phyloP scores from a whole-genome alignment of 2,888 invertebrate genomes.

The Muschampia plurimacula region DNA sequence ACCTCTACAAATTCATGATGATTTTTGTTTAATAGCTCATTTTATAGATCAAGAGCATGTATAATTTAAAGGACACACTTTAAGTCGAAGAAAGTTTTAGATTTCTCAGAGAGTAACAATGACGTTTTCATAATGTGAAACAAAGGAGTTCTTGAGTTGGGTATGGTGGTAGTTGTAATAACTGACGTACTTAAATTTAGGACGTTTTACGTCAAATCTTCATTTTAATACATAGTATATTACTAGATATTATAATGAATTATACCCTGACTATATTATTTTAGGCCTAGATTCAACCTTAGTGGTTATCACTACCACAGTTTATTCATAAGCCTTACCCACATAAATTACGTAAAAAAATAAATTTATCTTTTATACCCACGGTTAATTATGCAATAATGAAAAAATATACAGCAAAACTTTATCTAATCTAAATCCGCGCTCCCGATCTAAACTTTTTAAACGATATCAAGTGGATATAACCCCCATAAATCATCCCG shows the following conservation, averaged over 20 bases:
- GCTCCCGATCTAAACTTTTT: slow-evolving; percentile 33
- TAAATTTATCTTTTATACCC: too few species aligned
- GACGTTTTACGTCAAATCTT: too few species aligned
- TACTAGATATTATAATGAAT: too few species aligned
- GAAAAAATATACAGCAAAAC: neutral
- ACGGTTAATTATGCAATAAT: neutral
- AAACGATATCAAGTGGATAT: slow-evolving; percentile 37
- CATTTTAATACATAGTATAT: too few species aligned
- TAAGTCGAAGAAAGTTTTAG: too few species aligned
- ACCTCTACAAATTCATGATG: slow-evolving; percentile 16
- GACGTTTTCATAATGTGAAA: too few species aligned
- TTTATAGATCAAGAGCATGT: slow-evolving; percentile 37
- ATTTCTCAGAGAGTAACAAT: too few species aligned
- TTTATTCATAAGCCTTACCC: neutral
- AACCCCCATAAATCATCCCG: slow-evolving; percentile 43
- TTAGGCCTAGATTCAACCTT: neutral
- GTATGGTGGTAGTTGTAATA: too few species aligned
- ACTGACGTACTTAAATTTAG: too few species aligned
- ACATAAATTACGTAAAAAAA: neutral
- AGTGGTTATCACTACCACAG: neutral
- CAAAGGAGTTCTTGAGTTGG: too few species aligned
- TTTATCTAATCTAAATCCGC: slow-evolving; percentile 8
- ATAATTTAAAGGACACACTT: too few species aligned
- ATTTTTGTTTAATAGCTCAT: slow-evolving; percentile 38
- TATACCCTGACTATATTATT: too few species aligned